These are phyloP conservation scores for Zonitis immaculata DNA, from an alignment of 2,888 invertebrate species.

Conservation along the genomic window DNA sequence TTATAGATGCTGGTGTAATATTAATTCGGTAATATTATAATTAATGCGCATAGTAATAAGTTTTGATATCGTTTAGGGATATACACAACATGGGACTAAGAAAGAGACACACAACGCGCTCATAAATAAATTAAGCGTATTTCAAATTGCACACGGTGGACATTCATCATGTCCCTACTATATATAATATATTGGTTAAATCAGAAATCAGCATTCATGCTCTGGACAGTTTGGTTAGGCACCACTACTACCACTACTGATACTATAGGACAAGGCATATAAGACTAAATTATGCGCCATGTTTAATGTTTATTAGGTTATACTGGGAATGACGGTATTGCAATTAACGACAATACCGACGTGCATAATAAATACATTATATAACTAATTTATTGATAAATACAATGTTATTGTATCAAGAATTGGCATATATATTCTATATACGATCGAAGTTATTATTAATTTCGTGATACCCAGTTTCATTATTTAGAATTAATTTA, in stretches of 20 bases:
- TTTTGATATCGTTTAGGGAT: too few species aligned
- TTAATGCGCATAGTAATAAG: constrained; percentile 29
- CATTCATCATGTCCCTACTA: constrained; percentile 32
- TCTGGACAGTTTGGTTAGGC: constrained; percentile 33
- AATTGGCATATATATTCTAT: too few species aligned
- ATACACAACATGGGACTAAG: too few species aligned
- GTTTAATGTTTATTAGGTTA: constrained; percentile 49
- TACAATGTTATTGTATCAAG: constrained; percentile 17
- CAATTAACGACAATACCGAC: constrained; percentile 47
- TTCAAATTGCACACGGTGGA: constrained; percentile 30
- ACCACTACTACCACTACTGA: too few species aligned
- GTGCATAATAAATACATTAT: constrained; percentile 47
- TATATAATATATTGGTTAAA: constrained; percentile 30
- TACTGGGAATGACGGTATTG: constrained; percentile 47
- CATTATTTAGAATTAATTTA: too few species aligned
- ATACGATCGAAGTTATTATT: too few species aligned
- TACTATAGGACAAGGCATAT: too few species aligned
- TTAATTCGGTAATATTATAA: too few species aligned
- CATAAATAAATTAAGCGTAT: constrained; percentile 37
- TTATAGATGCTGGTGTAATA: too few species aligned
- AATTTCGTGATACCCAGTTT: too few species aligned
- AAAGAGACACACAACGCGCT: constrained; percentile 29
- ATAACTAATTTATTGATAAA: constrained; percentile 36
- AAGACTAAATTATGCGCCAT: constrained; percentile 48
- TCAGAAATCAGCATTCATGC: constrained; percentile 37